phyloP scores from a whole-genome alignment of 2,888 invertebrate species.

The Eupithecia subumbrata region DNA sequence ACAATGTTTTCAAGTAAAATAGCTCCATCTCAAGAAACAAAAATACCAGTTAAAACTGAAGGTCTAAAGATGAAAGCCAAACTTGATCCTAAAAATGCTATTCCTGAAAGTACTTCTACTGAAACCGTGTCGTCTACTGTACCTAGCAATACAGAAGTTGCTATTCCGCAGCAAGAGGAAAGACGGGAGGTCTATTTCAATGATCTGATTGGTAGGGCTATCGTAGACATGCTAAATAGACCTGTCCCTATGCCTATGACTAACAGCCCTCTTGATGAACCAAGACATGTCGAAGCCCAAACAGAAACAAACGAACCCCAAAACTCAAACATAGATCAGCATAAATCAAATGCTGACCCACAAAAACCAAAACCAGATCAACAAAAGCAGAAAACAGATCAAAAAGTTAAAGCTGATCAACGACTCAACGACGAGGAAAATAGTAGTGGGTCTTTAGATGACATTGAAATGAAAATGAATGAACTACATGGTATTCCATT shows the following conservation, averaged over 20 bases:
- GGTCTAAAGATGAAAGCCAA: constrained; percentile 24
- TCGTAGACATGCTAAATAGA: constrained; percentile 75
- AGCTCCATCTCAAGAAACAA: constrained; percentile 42
- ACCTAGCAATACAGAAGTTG: constrained; percentile 29
- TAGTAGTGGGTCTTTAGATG: constrained; percentile 57
- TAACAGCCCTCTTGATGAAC: constrained; percentile 58
- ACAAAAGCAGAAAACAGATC: constrained; percentile 42
- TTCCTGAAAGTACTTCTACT: constrained; percentile 24
- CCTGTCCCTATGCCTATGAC: constrained; percentile 48
- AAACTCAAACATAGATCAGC: constrained; percentile 31
- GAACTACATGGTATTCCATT: constrained; percentile 77
- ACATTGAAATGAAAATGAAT: constrained; percentile 79
- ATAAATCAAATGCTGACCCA: constrained; percentile 41
- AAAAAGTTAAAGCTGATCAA: constrained; percentile 41
- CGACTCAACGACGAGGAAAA: constrained; percentile 46
- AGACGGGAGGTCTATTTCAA: constrained; percentile 69
- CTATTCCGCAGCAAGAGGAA: constrained; percentile 40
- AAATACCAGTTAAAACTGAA: constrained; percentile 44
- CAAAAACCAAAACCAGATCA: constrained; percentile 42
- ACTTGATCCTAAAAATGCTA: constrained; percentile 20
- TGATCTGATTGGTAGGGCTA: constrained; percentile 75
- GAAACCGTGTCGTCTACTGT: constrained; percentile 32
- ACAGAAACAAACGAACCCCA: constrained; percentile 42
- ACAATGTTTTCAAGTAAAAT: constrained; percentile 64
- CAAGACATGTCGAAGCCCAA: constrained; percentile 38